A percentile compares a stretch with the other conserved stretches of the same genome.
These are phyloP conservation scores for Artibeus lituratus DNA, from an alignment of 2,797 vertebrate genomes.

Conservation along the genomic window DNA sequence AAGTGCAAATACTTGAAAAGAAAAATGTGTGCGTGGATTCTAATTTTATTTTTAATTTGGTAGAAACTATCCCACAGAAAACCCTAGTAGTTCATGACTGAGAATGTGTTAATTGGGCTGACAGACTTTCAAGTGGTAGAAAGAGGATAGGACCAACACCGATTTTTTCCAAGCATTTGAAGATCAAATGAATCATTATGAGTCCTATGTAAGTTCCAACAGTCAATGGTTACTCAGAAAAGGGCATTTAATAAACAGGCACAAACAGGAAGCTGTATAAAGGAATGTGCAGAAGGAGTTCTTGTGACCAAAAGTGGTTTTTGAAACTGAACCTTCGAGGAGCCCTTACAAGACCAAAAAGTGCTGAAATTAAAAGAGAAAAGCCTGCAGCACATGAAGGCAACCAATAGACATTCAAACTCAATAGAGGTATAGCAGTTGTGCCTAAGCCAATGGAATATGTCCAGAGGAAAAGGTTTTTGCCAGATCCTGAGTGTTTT, in stretches of 20 bases:
- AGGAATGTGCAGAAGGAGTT: slow-evolving; percentile 41
- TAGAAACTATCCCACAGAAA: slow-evolving; percentile 10
- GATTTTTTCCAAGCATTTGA: slow-evolving; percentile 49
- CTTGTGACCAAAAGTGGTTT: slow-evolving; percentile 38
- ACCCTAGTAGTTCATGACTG: neutral
- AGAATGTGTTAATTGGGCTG: slow-evolving; percentile 29
- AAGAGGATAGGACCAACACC: neutral
- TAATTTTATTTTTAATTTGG: neutral
- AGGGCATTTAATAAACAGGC: slow-evolving; percentile 52
- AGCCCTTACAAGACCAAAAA: slow-evolving; percentile 32
- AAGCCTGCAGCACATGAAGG: slow-evolving; percentile 22
- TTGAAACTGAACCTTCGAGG: slow-evolving; percentile 31
- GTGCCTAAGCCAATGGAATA: slow-evolving; percentile 10
- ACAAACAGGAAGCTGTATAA: neutral
- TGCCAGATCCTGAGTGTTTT: neutral
- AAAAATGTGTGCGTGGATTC: neutral
- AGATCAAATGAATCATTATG: slow-evolving; percentile 71
- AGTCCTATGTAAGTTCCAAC: slow-evolving; percentile 66
- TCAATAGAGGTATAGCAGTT: neutral
- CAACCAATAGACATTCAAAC: neutral
- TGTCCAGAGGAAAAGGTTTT: slow-evolving; percentile 16
- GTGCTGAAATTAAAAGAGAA: slow-evolving; percentile 30
- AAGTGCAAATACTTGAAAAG: neutral
- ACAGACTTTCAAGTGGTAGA: slow-evolving; percentile 52
- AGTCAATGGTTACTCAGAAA: slow-evolving; percentile 54